Evolutionary conservation across 2,888 invertebrate genomes (phyloP), one percentile per base, ranked within the genome.

Genomic region (Eumerus sabulonum): DNA sequence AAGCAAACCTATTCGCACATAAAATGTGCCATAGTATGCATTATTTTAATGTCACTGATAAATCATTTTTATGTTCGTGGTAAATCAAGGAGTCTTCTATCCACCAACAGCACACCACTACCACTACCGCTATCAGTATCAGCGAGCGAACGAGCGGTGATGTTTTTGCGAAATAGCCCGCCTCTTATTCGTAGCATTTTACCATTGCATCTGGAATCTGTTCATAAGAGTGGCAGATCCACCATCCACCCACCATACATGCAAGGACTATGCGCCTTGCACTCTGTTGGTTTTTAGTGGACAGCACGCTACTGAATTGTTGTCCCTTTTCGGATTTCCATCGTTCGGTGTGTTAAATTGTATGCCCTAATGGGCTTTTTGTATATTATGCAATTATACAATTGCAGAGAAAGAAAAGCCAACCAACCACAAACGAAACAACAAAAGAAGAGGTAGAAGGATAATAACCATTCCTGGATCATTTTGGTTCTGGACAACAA

Each of bases 11-110:
- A 87, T 86, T 86, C 86, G 87, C 87, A 87, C 87, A 86, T 87
- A 87, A 87, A 86, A 86, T 86, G 87, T 86, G 86, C 87, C 86
- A 86, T 86, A 86, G 87, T 87, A 86, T 87, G 88, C 86, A 87
- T 87, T 87, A 88, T 87, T 88, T 87, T 86, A 87, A 86, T 85
- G 86, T 85, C 86, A 86, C 85, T 86, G 85, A 87, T 87, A 87
- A 87, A 87, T 87, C 87, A 87, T 87, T 87, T 87, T 87, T 87
- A 87, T 87, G 87, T 87, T 88, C 87, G 86, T 88, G 87, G 88
- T 87, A 87, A 87, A 87, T 87, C 88, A 87, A 87, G 86, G 86
- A 84, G 76, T 82, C 74, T 79, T 79, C 79, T 70, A 73, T 74
- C 73, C 77, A 73, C 47, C 73, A 68, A 54, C 3, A 27, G 27